Evolutionary conservation across 1,140 invertebrate species (phyloP).

Genomic region (Lamellibrachia luymesi): DNA sequence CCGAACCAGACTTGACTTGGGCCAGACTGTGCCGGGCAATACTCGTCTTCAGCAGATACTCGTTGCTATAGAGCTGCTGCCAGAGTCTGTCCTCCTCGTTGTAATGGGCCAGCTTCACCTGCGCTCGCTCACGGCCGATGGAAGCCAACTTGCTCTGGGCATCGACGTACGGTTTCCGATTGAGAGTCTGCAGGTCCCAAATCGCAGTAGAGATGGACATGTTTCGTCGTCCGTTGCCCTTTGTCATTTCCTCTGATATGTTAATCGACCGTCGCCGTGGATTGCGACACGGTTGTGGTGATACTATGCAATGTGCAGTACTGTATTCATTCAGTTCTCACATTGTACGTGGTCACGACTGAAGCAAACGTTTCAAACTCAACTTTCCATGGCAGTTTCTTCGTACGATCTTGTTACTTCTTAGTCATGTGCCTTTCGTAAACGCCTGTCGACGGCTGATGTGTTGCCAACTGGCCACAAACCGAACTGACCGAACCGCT

Average conservation of each 20-base stretch:
- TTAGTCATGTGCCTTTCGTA: background rate
- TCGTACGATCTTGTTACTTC: background rate
- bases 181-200: background rate
- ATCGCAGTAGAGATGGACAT: background rate
- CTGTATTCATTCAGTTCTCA: background rate
- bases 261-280: background rate
- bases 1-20: background rate
- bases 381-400: background rate
- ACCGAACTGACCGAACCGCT: background rate
- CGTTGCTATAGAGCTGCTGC: background rate
- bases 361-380: background rate
- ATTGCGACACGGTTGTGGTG: background rate
- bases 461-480: background rate
- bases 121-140: background rate
- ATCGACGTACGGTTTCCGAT: background rate
- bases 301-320: background rate
- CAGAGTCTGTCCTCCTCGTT: background rate
- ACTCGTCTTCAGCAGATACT: background rate
- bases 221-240: background rate
- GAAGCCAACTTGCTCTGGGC: background rate
- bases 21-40: background rate
- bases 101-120: background rate
- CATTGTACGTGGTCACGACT: background rate
- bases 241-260: background rate
- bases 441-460: background rate